Percentiles rank a stretch among this genome's conserved stretches.
These are phyloP conservation scores for Dicrostonyx torquatus DNA, from an alignment of 2,797 vertebrate species.

Conservation along the genomic window DNA sequence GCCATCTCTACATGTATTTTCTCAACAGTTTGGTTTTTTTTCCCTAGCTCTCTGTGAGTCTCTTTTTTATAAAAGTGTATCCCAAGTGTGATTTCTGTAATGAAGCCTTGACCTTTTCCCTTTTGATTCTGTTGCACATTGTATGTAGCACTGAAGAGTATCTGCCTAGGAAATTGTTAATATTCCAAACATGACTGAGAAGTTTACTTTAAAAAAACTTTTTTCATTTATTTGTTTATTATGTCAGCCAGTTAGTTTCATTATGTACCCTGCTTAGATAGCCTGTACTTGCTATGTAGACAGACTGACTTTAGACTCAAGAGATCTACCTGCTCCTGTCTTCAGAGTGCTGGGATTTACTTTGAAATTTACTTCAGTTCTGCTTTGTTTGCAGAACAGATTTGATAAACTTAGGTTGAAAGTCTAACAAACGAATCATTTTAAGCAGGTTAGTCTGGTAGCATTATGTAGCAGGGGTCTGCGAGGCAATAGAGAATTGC, in stretches of 20 bases:
- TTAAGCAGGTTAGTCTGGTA: conserved; percentile 44
- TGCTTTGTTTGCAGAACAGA: neutral
- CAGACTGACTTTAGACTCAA: neutral
- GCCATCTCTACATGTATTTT: neutral
- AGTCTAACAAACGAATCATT: conserved; percentile 39
- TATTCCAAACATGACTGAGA: neutral
- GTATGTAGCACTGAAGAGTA: neutral
- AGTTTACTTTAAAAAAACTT: neutral
- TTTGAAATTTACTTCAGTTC: neutral
- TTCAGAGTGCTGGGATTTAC: neutral
- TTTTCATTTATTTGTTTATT: too few species aligned
- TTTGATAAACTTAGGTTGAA: conserved; percentile 3
- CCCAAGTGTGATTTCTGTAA: neutral
- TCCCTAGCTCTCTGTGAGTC: neutral
- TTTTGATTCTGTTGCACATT: conserved; percentile 33
- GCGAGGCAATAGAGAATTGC: conserved; percentile 50
- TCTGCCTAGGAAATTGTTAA: conserved; percentile 6
- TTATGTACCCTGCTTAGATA: neutral
- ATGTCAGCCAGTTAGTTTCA: neutral
- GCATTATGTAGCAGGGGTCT: neutral
- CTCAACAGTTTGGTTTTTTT: neutral
- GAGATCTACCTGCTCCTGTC: neutral
- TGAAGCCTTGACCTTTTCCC: conserved; percentile 2
- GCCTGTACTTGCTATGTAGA: neutral
- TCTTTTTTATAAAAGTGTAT: conserved; percentile 9